phyloP scores from a whole-genome alignment of 1,140 invertebrate species.

The Cephus cinctus region DNA sequence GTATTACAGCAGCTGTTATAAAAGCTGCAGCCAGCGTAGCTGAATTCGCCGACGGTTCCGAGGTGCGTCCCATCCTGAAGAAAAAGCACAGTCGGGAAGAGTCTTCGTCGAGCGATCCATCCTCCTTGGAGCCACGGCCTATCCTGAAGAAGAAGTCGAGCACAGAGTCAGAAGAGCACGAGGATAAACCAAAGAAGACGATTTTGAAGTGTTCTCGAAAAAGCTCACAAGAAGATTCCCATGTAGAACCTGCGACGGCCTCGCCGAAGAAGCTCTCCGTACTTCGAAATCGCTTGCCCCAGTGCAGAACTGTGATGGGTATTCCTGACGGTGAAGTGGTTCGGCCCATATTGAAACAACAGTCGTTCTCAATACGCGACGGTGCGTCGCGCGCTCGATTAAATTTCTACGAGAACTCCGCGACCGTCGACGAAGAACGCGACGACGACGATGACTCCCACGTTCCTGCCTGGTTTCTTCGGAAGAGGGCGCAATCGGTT shows the following conservation, averaged over 20 bases:
- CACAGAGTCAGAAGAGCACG: constrained; percentile 75
- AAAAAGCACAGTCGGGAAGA: constrained; percentile 65
- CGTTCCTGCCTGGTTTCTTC: too few relatives aligned
- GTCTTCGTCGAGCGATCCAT: constrained; percentile 48
- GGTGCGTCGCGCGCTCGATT: constrained; percentile 22
- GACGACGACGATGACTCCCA: constrained; percentile 18
- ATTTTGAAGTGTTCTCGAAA: constrained; percentile 76
- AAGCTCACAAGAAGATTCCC: constrained; percentile 58
- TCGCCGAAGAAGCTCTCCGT: constrained; percentile 37
- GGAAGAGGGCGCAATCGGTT: constrained; percentile 38
- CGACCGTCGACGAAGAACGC: constrained; percentile 5
- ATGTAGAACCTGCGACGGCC: constrained; percentile 13
- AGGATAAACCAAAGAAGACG: constrained; percentile 70
- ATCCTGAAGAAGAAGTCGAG: constrained; percentile 84
- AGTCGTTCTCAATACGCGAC: constrained; percentile 20
- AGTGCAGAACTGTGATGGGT: constrained; percentile 20
- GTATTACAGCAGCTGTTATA: constrained; percentile 69
- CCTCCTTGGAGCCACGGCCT: constrained; percentile 55
- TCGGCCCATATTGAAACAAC: constrained; percentile 37
- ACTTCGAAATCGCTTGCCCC: constrained; percentile 27
- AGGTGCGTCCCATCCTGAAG: constrained; percentile 77
- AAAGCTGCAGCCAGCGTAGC: constrained; percentile 61
- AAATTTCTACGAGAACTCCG: constrained; percentile 9
- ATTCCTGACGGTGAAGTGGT: constrained; percentile 29
- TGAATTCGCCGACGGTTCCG: constrained; percentile 56